A percentile compares a stretch with the other conserved stretches of the same genome.
Evolutionary conservation across 2,888 invertebrate species (phyloP).

Genomic region (Cyclophora punctaria): DNA sequence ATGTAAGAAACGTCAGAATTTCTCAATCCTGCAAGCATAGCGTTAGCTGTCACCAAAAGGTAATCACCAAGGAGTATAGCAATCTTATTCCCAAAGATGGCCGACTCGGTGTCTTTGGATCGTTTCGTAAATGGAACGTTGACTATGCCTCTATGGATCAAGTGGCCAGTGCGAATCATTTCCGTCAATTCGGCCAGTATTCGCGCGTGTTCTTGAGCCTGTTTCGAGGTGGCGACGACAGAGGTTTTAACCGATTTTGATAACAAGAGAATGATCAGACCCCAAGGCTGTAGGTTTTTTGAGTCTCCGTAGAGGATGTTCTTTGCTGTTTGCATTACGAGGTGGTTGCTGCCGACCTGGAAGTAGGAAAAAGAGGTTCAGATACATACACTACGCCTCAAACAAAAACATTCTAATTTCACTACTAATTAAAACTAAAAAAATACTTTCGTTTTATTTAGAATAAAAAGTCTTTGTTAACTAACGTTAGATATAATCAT

Average conservation of each 20-base stretch:
- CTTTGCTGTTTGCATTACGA: slow-evolving; percentile 89
- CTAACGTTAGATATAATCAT: too few species aligned
- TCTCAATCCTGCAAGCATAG: slow-evolving; percentile 83
- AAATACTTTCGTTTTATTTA: too few species aligned
- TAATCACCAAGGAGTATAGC: slow-evolving; percentile 91
- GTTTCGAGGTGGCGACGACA: slow-evolving; percentile 61
- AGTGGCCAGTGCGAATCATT: slow-evolving; percentile 89
- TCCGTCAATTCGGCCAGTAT: slow-evolving; percentile 81
- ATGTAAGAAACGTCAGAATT: slow-evolving; percentile 85
- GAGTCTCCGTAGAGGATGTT: slow-evolving; percentile 87
- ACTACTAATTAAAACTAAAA: too few species aligned
- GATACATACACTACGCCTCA: too few species aligned
- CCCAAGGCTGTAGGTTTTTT: slow-evolving; percentile 90
- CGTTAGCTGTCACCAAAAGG: slow-evolving; percentile 85
- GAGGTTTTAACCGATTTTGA: slow-evolving; percentile 82
- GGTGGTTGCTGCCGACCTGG: slow-evolving; percentile 87
- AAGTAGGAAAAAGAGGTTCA: slow-evolving; percentile 8
- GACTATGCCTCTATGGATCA: slow-evolving; percentile 82
- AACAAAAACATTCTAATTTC: too few species aligned
- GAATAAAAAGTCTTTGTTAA: too few species aligned
- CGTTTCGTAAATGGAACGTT: slow-evolving; percentile 70
- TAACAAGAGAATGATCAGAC: slow-evolving; percentile 86
- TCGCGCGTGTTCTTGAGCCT: slow-evolving; percentile 69
- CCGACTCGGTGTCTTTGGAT: slow-evolving; percentile 78
- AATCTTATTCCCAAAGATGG: slow-evolving; percentile 92